Conservation (phyloP, 2,797 vertebrate species). For the Darevskia nairensis region DNA sequence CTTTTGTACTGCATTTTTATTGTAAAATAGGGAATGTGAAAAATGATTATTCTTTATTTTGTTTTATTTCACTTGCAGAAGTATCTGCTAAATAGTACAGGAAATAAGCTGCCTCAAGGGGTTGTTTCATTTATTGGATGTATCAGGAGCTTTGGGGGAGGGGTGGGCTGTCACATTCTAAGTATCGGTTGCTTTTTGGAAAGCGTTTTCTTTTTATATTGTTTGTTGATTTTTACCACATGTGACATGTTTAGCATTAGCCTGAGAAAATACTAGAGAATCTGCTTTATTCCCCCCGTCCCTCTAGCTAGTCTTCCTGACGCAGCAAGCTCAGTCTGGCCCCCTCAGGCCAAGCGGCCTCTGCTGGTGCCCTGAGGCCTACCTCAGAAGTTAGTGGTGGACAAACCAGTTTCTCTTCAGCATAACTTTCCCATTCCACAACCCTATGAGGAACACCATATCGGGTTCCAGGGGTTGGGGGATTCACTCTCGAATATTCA, state of each 20-base stretch:
- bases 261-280: constrained; percentile 50
- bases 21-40: constrained; percentile 65
- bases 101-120: constrained; percentile 81
- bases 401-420: constrained; percentile 3
- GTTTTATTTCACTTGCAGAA: constrained; percentile 51
- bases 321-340: constrained; percentile 56
- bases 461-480: neutral
- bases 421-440: constrained; percentile 19
- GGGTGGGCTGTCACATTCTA: neutral
- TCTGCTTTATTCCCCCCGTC: constrained; percentile 30
- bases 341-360: constrained; percentile 14
- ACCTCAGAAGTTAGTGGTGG: constrained; percentile 35
- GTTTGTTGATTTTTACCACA: constrained; percentile 49
- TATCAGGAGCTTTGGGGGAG: constrained; percentile 49
- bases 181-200: constrained; percentile 14
- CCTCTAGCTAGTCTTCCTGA: constrained; percentile 82
- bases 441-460: constrained; percentile 10
- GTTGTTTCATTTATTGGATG: constrained; percentile 67
- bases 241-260: constrained; percentile 57
- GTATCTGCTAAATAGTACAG: constrained; percentile 73
- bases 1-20: constrained; percentile 87
- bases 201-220: constrained; percentile 40
- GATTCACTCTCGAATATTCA: constrained; percentile 4
- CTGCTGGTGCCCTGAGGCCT: constrained; percentile 3
- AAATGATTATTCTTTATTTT: neutral